A percentile compares a stretch with the other conserved stretches of the same genome.
Conservation (phyloP, 2,888 invertebrate species). For the Hypercompe scribonia region DNA sequence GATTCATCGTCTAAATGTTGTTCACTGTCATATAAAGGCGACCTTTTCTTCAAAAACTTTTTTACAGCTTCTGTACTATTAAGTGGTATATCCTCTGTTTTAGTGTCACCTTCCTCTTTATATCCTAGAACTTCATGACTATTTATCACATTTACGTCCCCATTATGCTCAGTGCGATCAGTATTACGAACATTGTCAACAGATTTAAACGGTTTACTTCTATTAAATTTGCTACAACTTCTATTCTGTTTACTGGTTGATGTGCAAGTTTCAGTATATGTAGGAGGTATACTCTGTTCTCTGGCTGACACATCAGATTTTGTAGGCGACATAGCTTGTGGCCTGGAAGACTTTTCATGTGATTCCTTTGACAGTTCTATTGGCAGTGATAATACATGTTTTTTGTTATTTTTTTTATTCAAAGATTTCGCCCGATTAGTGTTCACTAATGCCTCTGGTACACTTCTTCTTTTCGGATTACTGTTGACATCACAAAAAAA, state of each 20-base stretch:
- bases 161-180: background rate
- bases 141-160: background rate
- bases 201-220: background rate
- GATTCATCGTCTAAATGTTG: constrained; percentile 41
- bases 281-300: background rate
- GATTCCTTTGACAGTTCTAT: constrained; percentile 16
- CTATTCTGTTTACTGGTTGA: constrained; percentile 2
- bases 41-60: constrained; percentile 65
- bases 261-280: background rate
- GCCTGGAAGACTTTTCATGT: background rate
- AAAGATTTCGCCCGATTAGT: constrained; percentile 42
- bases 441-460: constrained; percentile 51
- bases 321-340: background rate
- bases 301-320: background rate
- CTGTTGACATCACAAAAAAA: constrained; percentile 47
- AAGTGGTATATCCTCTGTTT: background rate
- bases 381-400: constrained; percentile 2
- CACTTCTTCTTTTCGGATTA: constrained; percentile 76
- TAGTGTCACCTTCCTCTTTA: constrained; percentile 22
- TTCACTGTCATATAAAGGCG: constrained; percentile 52
- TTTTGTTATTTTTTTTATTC: constrained; percentile 44
- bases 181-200: background rate
- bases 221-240: constrained; percentile 1
- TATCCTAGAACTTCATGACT: constrained; percentile 8
- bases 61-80: constrained; percentile 48